These are phyloP conservation scores for Tautogolabrus adspersus DNA, from an alignment of 2,113 vertebrate genomes.

Conservation along the genomic window DNA sequence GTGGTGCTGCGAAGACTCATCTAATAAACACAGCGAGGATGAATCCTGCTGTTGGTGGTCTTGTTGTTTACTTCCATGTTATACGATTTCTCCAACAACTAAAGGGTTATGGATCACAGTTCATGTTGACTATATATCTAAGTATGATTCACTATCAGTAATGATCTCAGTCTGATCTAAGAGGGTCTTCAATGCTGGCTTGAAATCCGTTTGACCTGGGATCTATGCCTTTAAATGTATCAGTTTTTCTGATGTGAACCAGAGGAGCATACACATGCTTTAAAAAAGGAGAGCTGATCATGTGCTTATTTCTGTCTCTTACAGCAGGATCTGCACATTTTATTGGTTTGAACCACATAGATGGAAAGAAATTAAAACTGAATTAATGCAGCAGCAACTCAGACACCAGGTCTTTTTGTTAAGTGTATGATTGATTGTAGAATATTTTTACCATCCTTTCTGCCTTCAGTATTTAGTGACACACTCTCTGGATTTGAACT, in stretches of 20 bases:
- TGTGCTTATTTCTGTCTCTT: slow-evolving; percentile 48
- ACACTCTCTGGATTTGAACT: slow-evolving; percentile 23
- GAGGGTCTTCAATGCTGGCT: slow-evolving; percentile 1
- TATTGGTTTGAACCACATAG: slow-evolving; percentile 36
- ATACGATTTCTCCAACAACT: slow-evolving; percentile 32
- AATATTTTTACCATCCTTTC: slow-evolving; percentile 14
- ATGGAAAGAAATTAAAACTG: slow-evolving; percentile 35
- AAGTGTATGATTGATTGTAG: neutral
- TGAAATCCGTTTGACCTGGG: slow-evolving; percentile 36
- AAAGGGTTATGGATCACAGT: slow-evolving; percentile 35
- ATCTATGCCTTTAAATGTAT: slow-evolving; percentile 17
- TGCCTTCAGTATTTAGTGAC: slow-evolving; percentile 42
- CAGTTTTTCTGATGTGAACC: slow-evolving; percentile 35
- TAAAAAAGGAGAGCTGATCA: slow-evolving; percentile 28
- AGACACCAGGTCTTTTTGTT: slow-evolving; percentile 38
- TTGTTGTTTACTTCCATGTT: slow-evolving; percentile 52
- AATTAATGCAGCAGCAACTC: slow-evolving; percentile 26
- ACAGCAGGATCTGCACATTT: slow-evolving; percentile 40
- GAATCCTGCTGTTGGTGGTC: slow-evolving; percentile 71
- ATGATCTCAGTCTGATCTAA: slow-evolving; percentile 21
- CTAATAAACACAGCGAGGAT: slow-evolving; percentile 65
- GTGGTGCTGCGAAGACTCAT: slow-evolving; percentile 45
- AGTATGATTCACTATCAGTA: slow-evolving; percentile 39
- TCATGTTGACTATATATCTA: slow-evolving; percentile 11
- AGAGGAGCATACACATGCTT: slow-evolving; percentile 13